phyloP scores from a whole-genome alignment of 2,113 vertebrate species.

The Xerus inauris region DNA sequence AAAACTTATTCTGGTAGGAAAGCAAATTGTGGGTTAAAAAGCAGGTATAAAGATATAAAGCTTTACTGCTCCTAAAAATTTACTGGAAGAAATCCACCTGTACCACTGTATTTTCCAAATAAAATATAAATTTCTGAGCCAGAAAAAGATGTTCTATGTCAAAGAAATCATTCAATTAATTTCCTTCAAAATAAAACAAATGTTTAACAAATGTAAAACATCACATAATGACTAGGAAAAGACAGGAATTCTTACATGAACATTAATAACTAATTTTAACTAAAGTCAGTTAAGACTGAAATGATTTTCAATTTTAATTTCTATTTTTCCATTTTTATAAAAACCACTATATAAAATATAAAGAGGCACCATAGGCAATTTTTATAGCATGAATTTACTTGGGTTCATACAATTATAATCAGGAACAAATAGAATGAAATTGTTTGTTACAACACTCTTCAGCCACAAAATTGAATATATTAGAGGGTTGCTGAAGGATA shows the following conservation, averaged over 20 bases:
- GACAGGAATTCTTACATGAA: not conserved
- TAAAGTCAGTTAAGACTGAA: constrained; percentile 28
- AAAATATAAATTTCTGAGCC: not conserved
- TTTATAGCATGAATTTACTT: constrained; percentile 28
- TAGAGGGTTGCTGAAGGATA: constrained; percentile 3
- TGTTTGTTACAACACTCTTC: constrained; percentile 9
- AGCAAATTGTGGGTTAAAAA: not conserved
- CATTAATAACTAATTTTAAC: constrained; percentile 55
- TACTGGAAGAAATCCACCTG: not conserved
- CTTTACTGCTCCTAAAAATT: not conserved
- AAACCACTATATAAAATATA: not conserved
- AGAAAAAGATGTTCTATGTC: not conserved
- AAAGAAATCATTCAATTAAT: constrained; percentile 27
- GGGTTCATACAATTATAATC: constrained; percentile 22
- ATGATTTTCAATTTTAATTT: constrained; percentile 49
- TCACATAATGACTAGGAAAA: not conserved
- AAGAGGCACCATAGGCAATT: constrained; percentile 23
- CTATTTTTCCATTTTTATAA: constrained; percentile 36
- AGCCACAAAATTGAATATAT: constrained; percentile 47
- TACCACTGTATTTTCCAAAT: not conserved
- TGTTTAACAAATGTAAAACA: constrained; percentile 21
- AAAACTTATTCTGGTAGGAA: too few species aligned
- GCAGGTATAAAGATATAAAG: not conserved
- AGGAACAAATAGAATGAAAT: constrained; percentile 46
- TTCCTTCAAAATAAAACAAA: constrained; percentile 48